phyloP scores from a whole-genome alignment of 1,140 invertebrate species.

The Trichonephila clavipes region DNA sequence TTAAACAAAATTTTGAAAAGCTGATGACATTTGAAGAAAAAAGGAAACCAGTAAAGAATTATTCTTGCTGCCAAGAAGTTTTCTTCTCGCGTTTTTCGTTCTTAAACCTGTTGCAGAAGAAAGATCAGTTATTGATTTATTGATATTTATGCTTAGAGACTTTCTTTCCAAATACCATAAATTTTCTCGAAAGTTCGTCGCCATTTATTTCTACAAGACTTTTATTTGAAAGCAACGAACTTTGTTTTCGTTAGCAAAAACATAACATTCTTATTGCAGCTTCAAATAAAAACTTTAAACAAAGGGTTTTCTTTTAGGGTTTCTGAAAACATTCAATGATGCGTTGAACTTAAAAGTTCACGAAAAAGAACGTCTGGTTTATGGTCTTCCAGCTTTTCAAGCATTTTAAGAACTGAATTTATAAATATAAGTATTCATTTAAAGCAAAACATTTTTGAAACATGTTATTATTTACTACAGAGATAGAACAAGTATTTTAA shows the following conservation, averaged over 20 bases:
- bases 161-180: background rate
- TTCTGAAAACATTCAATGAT: background rate
- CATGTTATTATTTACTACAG: too few species aligned
- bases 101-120: background rate
- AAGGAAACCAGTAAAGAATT: too few species aligned
- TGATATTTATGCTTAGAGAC: background rate
- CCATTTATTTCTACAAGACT: background rate
- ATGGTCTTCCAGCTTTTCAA: too few species aligned
- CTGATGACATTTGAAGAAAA: too few species aligned
- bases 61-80: background rate
- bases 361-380: too few species aligned
- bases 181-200: constrained; percentile 1
- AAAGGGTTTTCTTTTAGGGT: background rate
- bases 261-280: background rate
- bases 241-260: background rate
- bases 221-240: background rate
- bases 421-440: too few species aligned
- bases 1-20: too few species aligned
- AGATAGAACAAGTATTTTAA: too few species aligned
- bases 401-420: too few species aligned
- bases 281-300: background rate
- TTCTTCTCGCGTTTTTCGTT: background rate
- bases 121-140: constrained; percentile 12
- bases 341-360: too few species aligned
- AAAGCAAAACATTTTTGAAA: too few species aligned